These are phyloP conservation scores for Panulirus ornatus DNA, from an alignment of 1,140 invertebrate species.

Conservation along the genomic window DNA sequence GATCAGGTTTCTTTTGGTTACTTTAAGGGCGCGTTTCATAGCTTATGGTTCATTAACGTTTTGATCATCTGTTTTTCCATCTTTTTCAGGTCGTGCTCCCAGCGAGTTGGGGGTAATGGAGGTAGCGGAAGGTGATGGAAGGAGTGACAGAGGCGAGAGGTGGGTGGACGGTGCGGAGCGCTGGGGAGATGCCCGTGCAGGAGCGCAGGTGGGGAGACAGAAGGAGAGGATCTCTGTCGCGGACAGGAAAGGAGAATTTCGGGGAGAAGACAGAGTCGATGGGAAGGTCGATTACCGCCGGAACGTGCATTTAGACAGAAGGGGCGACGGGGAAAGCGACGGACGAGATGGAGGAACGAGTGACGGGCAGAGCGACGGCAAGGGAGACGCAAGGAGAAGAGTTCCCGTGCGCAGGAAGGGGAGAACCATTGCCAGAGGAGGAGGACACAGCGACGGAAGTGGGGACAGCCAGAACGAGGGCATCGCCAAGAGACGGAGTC, in stretches of 20 bases:
- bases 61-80: background rate
- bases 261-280: background rate
- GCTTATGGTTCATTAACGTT: no score
- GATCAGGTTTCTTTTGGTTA: no score
- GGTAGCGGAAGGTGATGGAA: background rate
- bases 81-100: slow-evolving; percentile 18
- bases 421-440: background rate
- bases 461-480: background rate
- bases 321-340: background rate
- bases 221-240: background rate
- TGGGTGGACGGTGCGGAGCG: background rate
- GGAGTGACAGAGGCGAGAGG: background rate
- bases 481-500: background rate
- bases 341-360: background rate
- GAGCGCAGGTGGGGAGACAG: background rate
- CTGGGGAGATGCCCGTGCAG: background rate
- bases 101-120: background rate
- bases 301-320: background rate
- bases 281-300: background rate
- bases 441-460: background rate
- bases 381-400: background rate
- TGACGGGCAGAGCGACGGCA: background rate
- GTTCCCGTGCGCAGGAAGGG: background rate
- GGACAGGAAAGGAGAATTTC: slow-evolving; percentile 17
- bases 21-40: no score